Evolutionary conservation across 2,797 vertebrate species (phyloP).

Genomic region (Telmatherina bonti): DNA sequence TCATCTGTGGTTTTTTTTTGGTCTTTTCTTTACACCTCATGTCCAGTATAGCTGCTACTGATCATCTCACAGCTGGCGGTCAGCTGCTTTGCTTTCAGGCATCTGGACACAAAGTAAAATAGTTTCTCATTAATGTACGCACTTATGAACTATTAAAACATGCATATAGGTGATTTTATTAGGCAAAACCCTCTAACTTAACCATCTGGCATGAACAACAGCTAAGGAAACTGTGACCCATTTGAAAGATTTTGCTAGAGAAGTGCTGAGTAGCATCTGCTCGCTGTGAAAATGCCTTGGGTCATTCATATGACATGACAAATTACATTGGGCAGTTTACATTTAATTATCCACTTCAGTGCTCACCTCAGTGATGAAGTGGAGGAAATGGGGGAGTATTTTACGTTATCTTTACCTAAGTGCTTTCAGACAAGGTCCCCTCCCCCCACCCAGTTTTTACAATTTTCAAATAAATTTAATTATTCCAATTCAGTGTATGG

Average conservation of each 20-base stretch:
- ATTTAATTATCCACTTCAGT: constrained; percentile 85
- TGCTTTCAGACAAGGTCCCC: constrained; percentile 7
- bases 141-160: constrained; percentile 68
- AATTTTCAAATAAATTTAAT: constrained; percentile 33
- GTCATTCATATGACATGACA: constrained; percentile 84
- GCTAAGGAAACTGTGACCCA: constrained; percentile 82
- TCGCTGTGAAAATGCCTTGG: constrained; percentile 79
- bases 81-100: constrained; percentile 45
- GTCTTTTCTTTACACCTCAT: constrained; percentile 6
- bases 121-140: constrained; percentile 51
- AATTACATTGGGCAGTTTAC: constrained; percentile 84
- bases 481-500: constrained; percentile 2
- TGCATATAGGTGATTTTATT: constrained; percentile 65
- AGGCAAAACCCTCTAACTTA: constrained; percentile 62
- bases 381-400: constrained; percentile 39
- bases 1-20: not conserved
- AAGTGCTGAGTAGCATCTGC: constrained; percentile 86
- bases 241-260: constrained; percentile 77
- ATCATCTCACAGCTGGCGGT: constrained; percentile 47
- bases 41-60: constrained; percentile 22
- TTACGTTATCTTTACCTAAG: constrained; percentile 42
- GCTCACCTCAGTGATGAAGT: constrained; percentile 68
- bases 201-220: constrained; percentile 78
- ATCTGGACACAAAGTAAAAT: constrained; percentile 41
- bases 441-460: not conserved